These are phyloP conservation scores for Anguilla anguilla DNA, from an alignment of 2,797 vertebrate species.

Conservation along the genomic window DNA sequence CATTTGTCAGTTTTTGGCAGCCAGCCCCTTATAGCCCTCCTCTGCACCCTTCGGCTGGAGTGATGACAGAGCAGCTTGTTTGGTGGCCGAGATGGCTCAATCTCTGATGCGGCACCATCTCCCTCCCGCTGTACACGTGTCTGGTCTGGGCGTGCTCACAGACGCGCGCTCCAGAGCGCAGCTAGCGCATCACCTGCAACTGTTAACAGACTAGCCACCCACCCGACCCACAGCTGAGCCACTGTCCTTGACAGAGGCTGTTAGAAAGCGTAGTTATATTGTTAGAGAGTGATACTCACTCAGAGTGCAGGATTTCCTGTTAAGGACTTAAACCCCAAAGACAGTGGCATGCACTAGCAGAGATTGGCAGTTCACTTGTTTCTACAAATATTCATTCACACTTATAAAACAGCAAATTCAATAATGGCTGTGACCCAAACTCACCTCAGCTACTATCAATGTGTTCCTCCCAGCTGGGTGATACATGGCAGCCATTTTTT, in stretches of 20 bases:
- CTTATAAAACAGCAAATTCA: neutral
- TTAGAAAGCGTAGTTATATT: neutral
- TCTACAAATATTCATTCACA: neutral
- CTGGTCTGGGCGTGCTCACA: constrained; percentile 23
- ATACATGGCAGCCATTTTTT: neutral
- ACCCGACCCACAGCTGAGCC: neutral
- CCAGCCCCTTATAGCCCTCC: neutral
- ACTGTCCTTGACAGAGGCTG: neutral
- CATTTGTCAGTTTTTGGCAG: constrained; percentile 5
- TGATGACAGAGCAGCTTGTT: constrained; percentile 36
- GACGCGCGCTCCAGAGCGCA: constrained; percentile 26
- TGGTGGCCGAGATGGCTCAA: constrained; percentile 33
- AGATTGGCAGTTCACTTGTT: constrained; percentile 22
- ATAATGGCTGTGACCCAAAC: neutral
- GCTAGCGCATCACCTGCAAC: constrained; percentile 31
- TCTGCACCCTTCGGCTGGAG: too few species aligned
- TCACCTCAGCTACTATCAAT: neutral
- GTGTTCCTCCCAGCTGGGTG: neutral
- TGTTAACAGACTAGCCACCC: constrained; percentile 11
- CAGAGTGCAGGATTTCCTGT: neutral
- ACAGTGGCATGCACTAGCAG: neutral
- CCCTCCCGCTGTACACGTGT: neutral
- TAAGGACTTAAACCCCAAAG: neutral
- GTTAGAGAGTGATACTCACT: too few species aligned
- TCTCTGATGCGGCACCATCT: constrained; percentile 7